A percentile compares a stretch with the other conserved stretches of the same genome.
Evolutionary conservation across 2,888 invertebrate genomes (phyloP).

Genomic region (Folsomia manolachei): DNA sequence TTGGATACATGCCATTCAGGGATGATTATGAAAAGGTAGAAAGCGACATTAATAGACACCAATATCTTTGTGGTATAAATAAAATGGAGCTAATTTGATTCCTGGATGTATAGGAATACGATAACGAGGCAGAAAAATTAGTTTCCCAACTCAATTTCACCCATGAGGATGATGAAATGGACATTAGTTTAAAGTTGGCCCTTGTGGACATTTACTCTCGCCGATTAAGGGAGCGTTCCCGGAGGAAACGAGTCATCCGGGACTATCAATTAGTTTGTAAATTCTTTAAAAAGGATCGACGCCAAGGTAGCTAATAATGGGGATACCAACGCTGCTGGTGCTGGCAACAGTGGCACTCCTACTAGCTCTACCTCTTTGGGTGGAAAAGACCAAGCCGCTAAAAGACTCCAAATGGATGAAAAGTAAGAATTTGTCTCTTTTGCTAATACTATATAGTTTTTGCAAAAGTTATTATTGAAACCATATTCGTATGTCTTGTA

Average conservation of each 20-base stretch:
- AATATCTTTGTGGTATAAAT: neutral
- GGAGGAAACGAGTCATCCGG: conserved; percentile 82
- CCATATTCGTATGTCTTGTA: conserved; percentile 21
- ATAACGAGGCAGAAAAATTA: conserved; percentile 83
- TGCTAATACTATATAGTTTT: too few relatives aligned
- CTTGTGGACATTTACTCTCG: conserved; percentile 90
- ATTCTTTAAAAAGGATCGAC: conserved; percentile 62
- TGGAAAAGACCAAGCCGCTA: conserved; percentile 22
- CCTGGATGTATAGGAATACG: conserved; percentile 76
- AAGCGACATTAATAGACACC: neutral
- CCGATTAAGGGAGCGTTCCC: conserved; percentile 76
- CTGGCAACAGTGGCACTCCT: too few relatives aligned
- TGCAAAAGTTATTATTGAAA: too few relatives aligned
- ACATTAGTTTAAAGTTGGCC: conserved; percentile 81
- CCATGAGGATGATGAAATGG: conserved; percentile 83
- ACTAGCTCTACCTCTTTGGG: too few relatives aligned
- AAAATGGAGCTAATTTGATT: neutral
- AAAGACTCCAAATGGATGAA: conserved; percentile 45
- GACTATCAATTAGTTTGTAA: conserved; percentile 86
- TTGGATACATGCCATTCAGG: conserved; percentile 91
- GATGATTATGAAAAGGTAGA: conserved; percentile 94
- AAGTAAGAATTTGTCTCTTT: conserved; percentile 33
- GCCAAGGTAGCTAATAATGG: neutral
- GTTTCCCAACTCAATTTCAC: conserved; percentile 78
- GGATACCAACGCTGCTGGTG: neutral